Conservation (phyloP, 2,113 vertebrate genomes). For the Ptilorrhoa leucosticta region DNA sequence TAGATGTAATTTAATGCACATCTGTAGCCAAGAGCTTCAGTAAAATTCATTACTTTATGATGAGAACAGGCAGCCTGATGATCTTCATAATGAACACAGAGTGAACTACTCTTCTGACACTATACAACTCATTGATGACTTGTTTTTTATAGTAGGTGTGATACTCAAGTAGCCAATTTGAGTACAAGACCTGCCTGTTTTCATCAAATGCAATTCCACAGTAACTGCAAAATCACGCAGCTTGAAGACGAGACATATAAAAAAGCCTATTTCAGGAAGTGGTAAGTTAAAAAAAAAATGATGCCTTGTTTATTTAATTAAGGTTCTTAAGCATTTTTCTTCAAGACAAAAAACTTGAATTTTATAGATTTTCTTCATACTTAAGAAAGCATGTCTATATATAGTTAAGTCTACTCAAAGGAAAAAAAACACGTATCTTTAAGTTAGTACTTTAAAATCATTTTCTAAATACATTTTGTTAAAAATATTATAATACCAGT, state of each 20-base stretch:
- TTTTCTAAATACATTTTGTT: background rate
- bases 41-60: conserved; percentile 3
- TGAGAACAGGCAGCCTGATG: background rate
- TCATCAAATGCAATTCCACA: background rate
- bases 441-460: background rate
- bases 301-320: background rate
- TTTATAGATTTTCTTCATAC: background rate
- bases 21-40: background rate
- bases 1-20: background rate
- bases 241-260: background rate
- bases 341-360: background rate
- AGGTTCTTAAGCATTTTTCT: background rate
- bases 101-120: background rate
- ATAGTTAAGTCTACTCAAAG: background rate
- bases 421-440: background rate
- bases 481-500: background rate
- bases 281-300: background rate
- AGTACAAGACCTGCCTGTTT: background rate
- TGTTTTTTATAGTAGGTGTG: background rate
- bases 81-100: background rate
- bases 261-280: background rate
- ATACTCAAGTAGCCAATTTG: background rate
- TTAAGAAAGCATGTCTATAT: background rate
- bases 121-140: background rate
- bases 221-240: background rate